phyloP scores from a whole-genome alignment of 2,888 invertebrate genomes.

The Polylopha cassiicola region DNA sequence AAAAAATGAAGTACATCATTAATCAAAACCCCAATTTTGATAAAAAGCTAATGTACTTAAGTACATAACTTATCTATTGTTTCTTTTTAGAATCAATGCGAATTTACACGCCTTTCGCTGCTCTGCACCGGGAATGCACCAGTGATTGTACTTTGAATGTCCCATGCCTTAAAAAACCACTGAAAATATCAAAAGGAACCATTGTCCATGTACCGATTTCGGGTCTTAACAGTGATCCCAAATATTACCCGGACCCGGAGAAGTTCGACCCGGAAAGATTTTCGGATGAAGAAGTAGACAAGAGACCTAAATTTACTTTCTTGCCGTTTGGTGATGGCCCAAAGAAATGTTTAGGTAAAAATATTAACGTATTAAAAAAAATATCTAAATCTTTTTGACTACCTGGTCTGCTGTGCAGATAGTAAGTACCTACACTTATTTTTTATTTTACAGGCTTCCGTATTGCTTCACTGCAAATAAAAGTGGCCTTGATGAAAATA shows the following conservation, averaged over 20 bases:
- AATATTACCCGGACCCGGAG: slow-evolving; percentile 65
- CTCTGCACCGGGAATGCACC: slow-evolving; percentile 36
- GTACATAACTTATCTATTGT: no score
- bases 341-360: slow-evolving; percentile 47
- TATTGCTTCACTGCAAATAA: slow-evolving; percentile 30
- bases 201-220: slow-evolving; percentile 46
- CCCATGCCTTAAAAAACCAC: slow-evolving; percentile 16
- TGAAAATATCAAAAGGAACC: slow-evolving; percentile 24
- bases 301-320: slow-evolving; percentile 37
- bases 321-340: slow-evolving; percentile 59
- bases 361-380: slow-evolving; percentile 2
- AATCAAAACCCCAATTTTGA: no score
- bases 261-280: slow-evolving; percentile 73
- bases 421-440: neutral
- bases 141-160: slow-evolving; percentile 25
- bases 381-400: neutral
- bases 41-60: no score
- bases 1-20: no score
- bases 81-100: slow-evolving; percentile 37
- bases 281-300: slow-evolving; percentile 39
- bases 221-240: slow-evolving; percentile 61
- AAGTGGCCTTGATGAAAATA: slow-evolving; percentile 28
- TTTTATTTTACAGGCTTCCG: slow-evolving; percentile 27
- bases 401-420: no score
- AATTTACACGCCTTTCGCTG: slow-evolving; percentile 33